Percentiles rank a stretch among this genome's conserved stretches.
Conservation (phyloP, 2,113 vertebrate genomes). For the Gambusia affinis region DNA sequence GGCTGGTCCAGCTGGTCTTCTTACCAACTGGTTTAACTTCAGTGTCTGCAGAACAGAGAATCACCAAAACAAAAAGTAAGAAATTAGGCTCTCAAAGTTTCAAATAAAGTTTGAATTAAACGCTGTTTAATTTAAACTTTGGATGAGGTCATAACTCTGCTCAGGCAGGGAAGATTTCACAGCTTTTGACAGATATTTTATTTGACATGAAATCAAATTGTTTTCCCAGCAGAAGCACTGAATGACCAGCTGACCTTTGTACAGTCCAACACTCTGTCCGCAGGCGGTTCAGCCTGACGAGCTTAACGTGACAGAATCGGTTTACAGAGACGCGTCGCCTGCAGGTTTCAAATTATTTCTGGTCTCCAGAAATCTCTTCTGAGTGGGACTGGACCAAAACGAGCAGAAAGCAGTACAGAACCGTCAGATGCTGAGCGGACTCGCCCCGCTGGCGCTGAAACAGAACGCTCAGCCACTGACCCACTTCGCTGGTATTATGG, state of each 20-base stretch:
- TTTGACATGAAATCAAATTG: neutral
- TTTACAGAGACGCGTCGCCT: neutral
- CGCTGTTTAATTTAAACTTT: too few species aligned
- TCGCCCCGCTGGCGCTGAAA: constrained; percentile 43
- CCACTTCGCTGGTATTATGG: constrained; percentile 67
- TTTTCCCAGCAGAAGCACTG: neutral
- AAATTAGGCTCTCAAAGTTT: too few species aligned
- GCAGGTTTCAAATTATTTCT: neutral
- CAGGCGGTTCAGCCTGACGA: neutral
- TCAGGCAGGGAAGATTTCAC: neutral
- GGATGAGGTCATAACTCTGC: neutral
- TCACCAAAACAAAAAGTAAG: too few species aligned
- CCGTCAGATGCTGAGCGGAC: constrained; percentile 32
- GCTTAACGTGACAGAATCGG: neutral
- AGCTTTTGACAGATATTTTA: neutral
- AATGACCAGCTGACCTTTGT: constrained; percentile 2
- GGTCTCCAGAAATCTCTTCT: neutral
- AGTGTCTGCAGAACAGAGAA: too few species aligned
- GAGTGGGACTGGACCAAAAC: neutral
- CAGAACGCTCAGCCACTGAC: constrained; percentile 59
- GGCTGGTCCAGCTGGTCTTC: too few species aligned
- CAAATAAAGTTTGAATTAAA: too few species aligned
- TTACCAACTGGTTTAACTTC: too few species aligned
- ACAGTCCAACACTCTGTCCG: neutral
- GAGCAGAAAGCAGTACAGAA: constrained; percentile 3